Evolutionary conservation across 1,140 invertebrate species (phyloP).

Genomic region (Neodiprion pinetum): DNA sequence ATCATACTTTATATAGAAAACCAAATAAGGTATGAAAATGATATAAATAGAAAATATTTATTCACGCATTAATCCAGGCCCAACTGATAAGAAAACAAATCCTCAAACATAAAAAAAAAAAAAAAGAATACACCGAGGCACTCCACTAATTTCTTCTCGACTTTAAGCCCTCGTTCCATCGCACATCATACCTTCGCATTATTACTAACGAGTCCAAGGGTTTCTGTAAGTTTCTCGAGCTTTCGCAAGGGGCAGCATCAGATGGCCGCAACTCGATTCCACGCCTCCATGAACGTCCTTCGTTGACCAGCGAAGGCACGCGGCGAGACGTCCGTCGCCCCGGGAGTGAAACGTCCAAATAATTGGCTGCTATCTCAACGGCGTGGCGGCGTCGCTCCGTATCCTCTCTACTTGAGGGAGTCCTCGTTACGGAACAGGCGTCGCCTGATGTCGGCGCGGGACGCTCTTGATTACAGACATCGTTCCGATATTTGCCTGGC

Average conservation of each 20-base stretch:
- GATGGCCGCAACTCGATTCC: neutral
- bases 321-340: neutral
- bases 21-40: too few relatives aligned
- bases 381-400: neutral
- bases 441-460: neutral
- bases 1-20: too few relatives aligned
- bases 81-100: too few relatives aligned
- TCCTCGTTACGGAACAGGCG: neutral
- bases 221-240: too few relatives aligned
- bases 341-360: conserved; percentile 1
- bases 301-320: neutral
- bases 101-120: too few relatives aligned
- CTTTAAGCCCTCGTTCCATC: too few relatives aligned
- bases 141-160: too few relatives aligned
- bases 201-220: too few relatives aligned
- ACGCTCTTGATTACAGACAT: neutral
- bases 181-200: too few relatives aligned
- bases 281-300: neutral
- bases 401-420: neutral
- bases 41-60: too few relatives aligned
- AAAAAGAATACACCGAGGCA: too few relatives aligned
- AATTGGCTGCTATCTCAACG: neutral
- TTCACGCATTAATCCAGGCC: too few relatives aligned
- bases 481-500: neutral
- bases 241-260: neutral